Percentiles rank a stretch among this genome's conserved stretches.
Evolutionary conservation across 2,888 invertebrate species (phyloP).

Genomic region (Nezara viridula): DNA sequence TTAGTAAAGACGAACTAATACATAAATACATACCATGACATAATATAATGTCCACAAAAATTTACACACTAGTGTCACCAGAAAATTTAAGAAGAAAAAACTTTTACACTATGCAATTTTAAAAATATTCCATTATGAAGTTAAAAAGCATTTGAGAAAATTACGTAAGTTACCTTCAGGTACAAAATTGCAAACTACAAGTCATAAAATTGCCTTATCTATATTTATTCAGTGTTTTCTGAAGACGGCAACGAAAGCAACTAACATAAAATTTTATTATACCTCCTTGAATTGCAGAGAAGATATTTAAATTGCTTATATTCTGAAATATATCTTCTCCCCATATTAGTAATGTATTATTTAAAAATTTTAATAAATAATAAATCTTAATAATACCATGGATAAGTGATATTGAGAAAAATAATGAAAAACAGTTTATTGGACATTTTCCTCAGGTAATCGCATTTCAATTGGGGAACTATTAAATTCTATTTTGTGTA

Average conservation of each 20-base stretch:
- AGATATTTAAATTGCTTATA: background rate
- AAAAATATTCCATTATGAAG: background rate
- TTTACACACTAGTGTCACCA: background rate
- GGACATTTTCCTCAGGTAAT: background rate
- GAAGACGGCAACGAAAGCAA: background rate
- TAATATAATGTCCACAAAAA: background rate
- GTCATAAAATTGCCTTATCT: slow-evolving; percentile 21
- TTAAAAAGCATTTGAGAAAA: background rate
- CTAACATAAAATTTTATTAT: background rate
- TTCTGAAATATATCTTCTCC: background rate
- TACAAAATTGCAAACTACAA: background rate
- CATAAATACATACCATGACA: slow-evolving; percentile 18
- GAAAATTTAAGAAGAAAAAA: background rate
- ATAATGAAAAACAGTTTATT: background rate
- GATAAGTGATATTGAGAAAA: background rate
- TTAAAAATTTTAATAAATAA: background rate
- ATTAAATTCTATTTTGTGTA: background rate
- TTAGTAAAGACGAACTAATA: too few relatives aligned
- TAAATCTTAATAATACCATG: background rate
- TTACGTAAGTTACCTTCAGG: background rate
- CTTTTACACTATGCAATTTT: background rate
- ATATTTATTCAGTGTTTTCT: slow-evolving; percentile 9
- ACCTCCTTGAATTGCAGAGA: background rate
- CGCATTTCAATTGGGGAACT: background rate
- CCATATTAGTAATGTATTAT: background rate